Percentiles rank a stretch among this genome's conserved stretches.
phyloP scores from a whole-genome alignment of 2,113 vertebrate genomes.

The Periophthalmodon schlosseri region DNA sequence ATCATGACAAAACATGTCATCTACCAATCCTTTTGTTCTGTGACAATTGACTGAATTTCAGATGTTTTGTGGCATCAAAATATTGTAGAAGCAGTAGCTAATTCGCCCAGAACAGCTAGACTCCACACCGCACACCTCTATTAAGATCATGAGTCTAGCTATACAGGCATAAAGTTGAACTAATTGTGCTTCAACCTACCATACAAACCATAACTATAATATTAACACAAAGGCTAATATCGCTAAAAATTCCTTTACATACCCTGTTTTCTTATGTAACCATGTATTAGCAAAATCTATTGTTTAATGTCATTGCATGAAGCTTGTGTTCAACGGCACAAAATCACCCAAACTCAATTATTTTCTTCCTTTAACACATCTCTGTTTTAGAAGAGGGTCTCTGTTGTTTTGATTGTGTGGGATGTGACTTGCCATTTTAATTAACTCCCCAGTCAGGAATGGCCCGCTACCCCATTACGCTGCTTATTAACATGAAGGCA shows the following conservation, averaged over 20 bases:
- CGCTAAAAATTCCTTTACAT: background rate
- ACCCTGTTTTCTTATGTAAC: background rate
- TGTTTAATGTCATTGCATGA: background rate
- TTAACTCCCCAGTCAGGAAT: conserved; percentile 75
- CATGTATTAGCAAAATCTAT: background rate
- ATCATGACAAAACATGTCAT: no score
- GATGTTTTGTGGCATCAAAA: no score
- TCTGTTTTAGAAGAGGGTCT: conserved; percentile 47
- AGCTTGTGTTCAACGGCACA: background rate
- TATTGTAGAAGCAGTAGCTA: no score
- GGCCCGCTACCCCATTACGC: conserved; percentile 61
- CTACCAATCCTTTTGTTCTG: no score
- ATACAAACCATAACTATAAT: background rate
- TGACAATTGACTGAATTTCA: no score
- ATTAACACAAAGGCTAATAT: background rate
- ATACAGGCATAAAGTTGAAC: no score
- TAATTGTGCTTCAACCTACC: background rate
- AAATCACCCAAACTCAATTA: background rate
- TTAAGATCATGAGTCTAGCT: no score
- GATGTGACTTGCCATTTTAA: conserved; percentile 79
- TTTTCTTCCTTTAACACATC: background rate
- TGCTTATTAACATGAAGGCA: conserved; percentile 68
- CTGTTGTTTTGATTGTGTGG: conserved; percentile 77
- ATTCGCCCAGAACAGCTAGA: no score
- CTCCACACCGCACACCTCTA: no score